Conservation (phyloP, 2,797 vertebrate genomes). For the Pachyuromys duprasi region DNA sequence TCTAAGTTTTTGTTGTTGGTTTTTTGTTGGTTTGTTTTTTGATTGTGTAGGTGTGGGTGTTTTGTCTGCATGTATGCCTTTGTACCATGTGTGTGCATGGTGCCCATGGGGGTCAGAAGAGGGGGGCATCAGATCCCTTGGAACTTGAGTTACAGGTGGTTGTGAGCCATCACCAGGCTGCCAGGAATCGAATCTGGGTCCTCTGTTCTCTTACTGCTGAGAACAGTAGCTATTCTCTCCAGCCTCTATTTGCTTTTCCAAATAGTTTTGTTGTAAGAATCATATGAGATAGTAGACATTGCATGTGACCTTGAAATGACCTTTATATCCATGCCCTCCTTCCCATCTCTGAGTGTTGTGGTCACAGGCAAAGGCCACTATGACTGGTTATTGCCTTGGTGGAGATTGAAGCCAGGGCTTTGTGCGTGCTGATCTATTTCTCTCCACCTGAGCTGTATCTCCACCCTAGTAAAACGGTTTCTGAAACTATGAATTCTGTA, state of each 20-base stretch:
- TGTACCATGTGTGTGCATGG: not conserved
- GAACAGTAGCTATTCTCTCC: not conserved
- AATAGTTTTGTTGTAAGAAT: not conserved
- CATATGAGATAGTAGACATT: not conserved
- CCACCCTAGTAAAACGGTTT: constrained; percentile 27
- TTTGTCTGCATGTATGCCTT: not conserved
- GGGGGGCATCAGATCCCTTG: not conserved
- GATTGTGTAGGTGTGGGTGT: too few species aligned
- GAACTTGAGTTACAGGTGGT: not conserved
- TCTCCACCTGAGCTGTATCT: not conserved
- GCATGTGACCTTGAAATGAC: not conserved
- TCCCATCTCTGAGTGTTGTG: not conserved
- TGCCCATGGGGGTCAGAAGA: not conserved
- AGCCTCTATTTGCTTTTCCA: not conserved
- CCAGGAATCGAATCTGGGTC: not conserved
- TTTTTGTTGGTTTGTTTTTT: not conserved
- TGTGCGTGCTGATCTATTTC: not conserved
- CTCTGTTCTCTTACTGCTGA: not conserved
- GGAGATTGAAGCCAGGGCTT: not conserved
- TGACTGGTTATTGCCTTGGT: not conserved
- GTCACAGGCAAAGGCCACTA: too few species aligned
- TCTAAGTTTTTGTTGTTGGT: not conserved
- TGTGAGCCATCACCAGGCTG: not conserved
- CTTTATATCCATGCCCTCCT: not conserved
- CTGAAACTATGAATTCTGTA: constrained; percentile 53